Base-by-base conservation (phyloP, 2,888 invertebrate genomes). In the Synanthedon vespiformis region DNA sequence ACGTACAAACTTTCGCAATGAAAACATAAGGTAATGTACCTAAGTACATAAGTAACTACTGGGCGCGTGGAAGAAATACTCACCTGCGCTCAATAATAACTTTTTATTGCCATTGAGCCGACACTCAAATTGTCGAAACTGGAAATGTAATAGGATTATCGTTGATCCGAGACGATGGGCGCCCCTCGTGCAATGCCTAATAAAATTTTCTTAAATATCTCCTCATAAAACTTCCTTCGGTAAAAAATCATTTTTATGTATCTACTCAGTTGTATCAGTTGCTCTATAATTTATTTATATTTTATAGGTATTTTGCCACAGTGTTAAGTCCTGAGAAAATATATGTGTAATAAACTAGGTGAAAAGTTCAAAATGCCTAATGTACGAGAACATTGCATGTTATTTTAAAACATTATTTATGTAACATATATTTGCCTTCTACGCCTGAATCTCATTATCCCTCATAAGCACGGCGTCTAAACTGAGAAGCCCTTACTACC, bases 141-240 rank as follows among this genome's bases (percentile, higher is more conserved):
- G 72, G 71, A 70, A 77, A 76, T 72, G 72, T 76, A 79, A 80
- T 78, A 67, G 73, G 70, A 77, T 79, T 77, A 79, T 74, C 75
- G 72, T 68, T 78, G 77, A 81, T 77, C 78, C 74, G 73, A 74
- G 76, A 74, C 74, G 77, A 74, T 71, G 74, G 68, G 70, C 65
- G 72, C 69, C 68, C 70, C 66, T 70, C 67, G 66, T 72, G 69
- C 72, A 72, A 62, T 62, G 70, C 61, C 68, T 73, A 74, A 77
- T 77, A 77, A 71, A 76, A 76, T 76, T 74, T 44, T 44, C 6
- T n/a, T 14, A n/a, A 44, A 44, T 13, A 13, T n/a, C 44, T 14
- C n/a, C 44, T 14, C 44, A 13, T 13, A 44, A 44, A 44, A 44
- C 44, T 44, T 44, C 44, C 44, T 4, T 34, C 10, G 34, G 34